Evolutionary conservation across 37 sponge, comb jelly and placozoan genomes (phyloP).

Genomic region (Diacarnus erythraeanus): DNA sequence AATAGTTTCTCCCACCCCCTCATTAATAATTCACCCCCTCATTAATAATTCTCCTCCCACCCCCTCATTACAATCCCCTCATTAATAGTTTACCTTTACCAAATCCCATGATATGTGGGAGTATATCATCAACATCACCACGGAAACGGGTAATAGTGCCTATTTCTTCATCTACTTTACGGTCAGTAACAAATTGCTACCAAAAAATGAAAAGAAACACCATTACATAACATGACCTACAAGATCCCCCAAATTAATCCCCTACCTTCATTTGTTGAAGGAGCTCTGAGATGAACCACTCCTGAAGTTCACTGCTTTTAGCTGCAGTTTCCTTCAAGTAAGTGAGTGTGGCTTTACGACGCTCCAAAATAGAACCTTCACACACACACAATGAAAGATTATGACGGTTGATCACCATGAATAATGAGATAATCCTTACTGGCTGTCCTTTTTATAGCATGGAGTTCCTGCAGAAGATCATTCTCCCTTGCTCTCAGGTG

Average conservation of each 20-base stretch:
- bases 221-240: background rate
- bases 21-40: too few relatives aligned
- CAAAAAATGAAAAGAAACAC: background rate
- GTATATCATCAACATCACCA: conserved; percentile 45
- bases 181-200: conserved; percentile 70
- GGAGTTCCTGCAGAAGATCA: conserved; percentile 36
- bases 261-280: conserved; percentile 58
- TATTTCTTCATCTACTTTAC: conserved; percentile 80
- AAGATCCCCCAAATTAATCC: background rate
- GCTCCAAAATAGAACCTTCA: conserved; percentile 36
- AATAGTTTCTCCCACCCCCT: too few relatives aligned
- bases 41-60: too few relatives aligned
- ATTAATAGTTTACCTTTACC: conserved; percentile 49
- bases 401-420: too few relatives aligned
- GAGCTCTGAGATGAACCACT: conserved; percentile 32
- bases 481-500: conserved; percentile 47
- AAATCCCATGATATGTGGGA: conserved; percentile 60
- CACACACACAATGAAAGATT: too few relatives aligned
- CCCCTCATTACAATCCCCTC: too few relatives aligned
- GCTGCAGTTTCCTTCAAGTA: conserved; percentile 26
- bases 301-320: conserved; percentile 17
- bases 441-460: conserved; percentile 16
- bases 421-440: too few relatives aligned
- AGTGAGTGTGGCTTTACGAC: conserved; percentile 35
- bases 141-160: conserved; percentile 48